Percentiles rank a stretch among this genome's conserved stretches.
These are phyloP conservation scores for Xenopus petersii DNA, from an alignment of 2,797 vertebrate genomes.

Conservation along the genomic window DNA sequence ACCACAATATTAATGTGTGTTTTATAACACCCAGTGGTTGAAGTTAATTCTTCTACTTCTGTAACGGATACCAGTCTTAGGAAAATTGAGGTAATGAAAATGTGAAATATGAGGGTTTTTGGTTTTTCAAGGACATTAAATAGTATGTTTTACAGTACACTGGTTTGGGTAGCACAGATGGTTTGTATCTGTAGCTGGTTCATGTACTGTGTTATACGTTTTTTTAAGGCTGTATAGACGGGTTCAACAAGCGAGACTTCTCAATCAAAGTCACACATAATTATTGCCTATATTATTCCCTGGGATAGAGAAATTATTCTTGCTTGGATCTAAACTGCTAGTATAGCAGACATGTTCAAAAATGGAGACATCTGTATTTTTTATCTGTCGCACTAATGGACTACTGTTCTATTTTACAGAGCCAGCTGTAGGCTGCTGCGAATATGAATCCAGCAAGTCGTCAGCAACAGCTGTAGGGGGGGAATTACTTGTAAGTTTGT, in stretches of 20 bases:
- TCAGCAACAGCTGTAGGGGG: constrained; percentile 19
- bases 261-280: constrained; percentile 34
- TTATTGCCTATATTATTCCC: constrained; percentile 23
- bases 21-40: neutral
- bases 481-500: constrained; percentile 16
- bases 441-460: constrained; percentile 25
- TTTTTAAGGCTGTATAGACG: constrained; percentile 44
- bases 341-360: constrained; percentile 3
- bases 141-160: constrained; percentile 7
- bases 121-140: constrained; percentile 12
- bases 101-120: constrained; percentile 12
- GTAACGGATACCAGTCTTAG: neutral
- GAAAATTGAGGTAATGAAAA: constrained; percentile 9
- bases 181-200: constrained; percentile 51
- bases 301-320: constrained; percentile 13
- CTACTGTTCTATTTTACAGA: constrained; percentile 26
- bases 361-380: constrained; percentile 31
- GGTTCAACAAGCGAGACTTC: constrained; percentile 32
- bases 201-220: constrained; percentile 36
- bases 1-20: constrained; percentile 8
- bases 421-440: constrained; percentile 29
- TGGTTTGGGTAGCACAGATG: constrained; percentile 40
- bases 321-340: constrained; percentile 1
- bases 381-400: constrained; percentile 30
- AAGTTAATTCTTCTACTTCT: neutral